Conservation (phyloP, 2,113 vertebrate species). For the Dendrocopos noguchii region DNA sequence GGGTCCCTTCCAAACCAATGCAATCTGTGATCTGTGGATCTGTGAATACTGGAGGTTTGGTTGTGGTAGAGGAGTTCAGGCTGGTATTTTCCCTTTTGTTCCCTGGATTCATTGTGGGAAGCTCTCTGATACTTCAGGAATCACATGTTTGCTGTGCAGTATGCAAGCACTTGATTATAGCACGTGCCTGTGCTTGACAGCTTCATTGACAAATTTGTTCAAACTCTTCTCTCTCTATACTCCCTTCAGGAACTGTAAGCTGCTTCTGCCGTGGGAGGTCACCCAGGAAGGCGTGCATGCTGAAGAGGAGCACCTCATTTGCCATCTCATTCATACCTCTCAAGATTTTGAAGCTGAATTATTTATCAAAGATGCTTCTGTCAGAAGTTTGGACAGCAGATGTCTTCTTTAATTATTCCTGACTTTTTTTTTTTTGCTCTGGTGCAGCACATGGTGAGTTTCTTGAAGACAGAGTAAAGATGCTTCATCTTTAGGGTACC, state of each 20-base stretch:
- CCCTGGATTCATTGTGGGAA: slow-evolving; percentile 42
- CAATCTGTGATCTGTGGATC: too few species aligned
- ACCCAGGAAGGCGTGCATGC: neutral
- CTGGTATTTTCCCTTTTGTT: neutral
- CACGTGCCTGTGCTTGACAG: neutral
- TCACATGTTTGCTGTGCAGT: slow-evolving; percentile 27
- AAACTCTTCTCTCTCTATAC: slow-evolving; percentile 27
- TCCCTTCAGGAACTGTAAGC: neutral
- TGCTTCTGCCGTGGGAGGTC: neutral
- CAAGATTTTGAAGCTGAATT: slow-evolving; percentile 42
- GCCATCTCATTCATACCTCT: neutral
- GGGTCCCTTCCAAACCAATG: too few species aligned
- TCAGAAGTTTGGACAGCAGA: slow-evolving; percentile 44
- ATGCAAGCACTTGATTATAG: slow-evolving; percentile 38
- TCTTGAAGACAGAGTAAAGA: neutral
- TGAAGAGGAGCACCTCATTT: neutral
- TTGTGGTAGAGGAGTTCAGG: neutral
- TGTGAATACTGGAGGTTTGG: neutral
- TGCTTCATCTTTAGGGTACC: neutral
- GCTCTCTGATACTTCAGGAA: slow-evolving; percentile 8
- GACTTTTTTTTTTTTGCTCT: neutral
- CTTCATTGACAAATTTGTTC: slow-evolving; percentile 38
- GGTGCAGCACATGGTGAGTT: neutral
- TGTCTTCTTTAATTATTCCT: slow-evolving; percentile 53
- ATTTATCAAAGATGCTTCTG: slow-evolving; percentile 55